phyloP scores from a whole-genome alignment of 2,797 vertebrate genomes.

The Chiroxiphia lanceolata region DNA sequence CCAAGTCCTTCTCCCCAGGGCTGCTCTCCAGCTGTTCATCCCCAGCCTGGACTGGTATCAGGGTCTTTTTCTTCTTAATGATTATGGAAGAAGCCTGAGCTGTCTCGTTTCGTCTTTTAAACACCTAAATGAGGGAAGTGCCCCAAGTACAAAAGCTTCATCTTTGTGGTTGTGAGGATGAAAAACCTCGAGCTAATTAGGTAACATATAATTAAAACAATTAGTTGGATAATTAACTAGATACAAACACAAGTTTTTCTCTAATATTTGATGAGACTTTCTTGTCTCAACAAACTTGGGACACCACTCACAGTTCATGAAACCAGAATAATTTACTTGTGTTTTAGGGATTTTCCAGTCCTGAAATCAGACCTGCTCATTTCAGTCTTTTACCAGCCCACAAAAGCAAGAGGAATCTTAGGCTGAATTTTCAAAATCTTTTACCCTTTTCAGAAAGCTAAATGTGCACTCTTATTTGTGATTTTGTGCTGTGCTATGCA shows the following conservation, averaged over 20 bases:
- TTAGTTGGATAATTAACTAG: neutral
- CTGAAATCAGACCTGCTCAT: no score
- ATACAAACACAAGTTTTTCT: neutral
- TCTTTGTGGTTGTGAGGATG: neutral
- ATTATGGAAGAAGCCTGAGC: neutral
- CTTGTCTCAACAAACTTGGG: neutral
- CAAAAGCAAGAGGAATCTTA: no score
- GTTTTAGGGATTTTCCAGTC: neutral
- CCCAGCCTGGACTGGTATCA: no score
- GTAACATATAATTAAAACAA: neutral
- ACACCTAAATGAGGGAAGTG: neutral
- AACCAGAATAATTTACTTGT: neutral
- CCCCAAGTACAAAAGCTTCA: neutral
- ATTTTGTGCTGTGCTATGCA: neutral
- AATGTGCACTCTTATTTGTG: neutral
- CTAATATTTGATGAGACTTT: neutral
- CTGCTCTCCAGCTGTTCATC: no score
- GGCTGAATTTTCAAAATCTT: neutral
- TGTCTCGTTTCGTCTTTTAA: neutral
- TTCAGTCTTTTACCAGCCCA: no score
- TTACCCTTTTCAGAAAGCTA: neutral
- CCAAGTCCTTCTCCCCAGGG: no score
- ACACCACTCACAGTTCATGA: neutral
- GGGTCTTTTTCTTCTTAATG: neutral
- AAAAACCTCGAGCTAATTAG: neutral